Evolutionary conservation across 2,797 vertebrate species (phyloP).

Genomic region (Alfaro cultratus): DNA sequence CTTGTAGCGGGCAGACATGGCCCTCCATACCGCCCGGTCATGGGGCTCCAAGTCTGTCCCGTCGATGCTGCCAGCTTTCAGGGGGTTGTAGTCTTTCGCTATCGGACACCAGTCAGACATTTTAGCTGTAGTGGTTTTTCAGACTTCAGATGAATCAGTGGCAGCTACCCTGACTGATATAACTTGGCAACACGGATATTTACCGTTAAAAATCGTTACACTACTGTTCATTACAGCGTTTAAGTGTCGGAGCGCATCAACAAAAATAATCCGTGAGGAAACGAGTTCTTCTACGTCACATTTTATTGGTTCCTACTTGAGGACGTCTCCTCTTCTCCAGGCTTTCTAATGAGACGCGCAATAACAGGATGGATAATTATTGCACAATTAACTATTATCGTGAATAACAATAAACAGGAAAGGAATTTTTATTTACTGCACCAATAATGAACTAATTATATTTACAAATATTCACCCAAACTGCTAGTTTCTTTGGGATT

Average conservation of each 20-base stretch:
- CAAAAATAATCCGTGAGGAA: conserved; percentile 61
- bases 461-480: background rate
- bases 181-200: background rate
- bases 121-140: background rate
- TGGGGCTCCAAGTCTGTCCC: conserved; percentile 94
- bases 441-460: background rate
- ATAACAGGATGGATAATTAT: background rate
- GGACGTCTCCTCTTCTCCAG: background rate
- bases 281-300: background rate
- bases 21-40: conserved; percentile 92
- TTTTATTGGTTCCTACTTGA: conserved; percentile 38
- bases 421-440: background rate
- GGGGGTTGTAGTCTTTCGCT: conserved; percentile 91
- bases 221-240: background rate
- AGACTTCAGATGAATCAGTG: background rate
- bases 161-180: background rate
- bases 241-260: conserved; percentile 17
- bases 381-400: background rate
- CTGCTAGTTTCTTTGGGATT: background rate
- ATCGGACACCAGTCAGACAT: conserved; percentile 95
- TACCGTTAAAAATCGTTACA: background rate
- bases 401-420: background rate
- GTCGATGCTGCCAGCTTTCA: conserved; percentile 97
- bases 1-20: conserved; percentile 88
- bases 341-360: background rate